Conservation (phyloP, 2,797 vertebrate genomes). For the Cercopithecus diana region DNA sequence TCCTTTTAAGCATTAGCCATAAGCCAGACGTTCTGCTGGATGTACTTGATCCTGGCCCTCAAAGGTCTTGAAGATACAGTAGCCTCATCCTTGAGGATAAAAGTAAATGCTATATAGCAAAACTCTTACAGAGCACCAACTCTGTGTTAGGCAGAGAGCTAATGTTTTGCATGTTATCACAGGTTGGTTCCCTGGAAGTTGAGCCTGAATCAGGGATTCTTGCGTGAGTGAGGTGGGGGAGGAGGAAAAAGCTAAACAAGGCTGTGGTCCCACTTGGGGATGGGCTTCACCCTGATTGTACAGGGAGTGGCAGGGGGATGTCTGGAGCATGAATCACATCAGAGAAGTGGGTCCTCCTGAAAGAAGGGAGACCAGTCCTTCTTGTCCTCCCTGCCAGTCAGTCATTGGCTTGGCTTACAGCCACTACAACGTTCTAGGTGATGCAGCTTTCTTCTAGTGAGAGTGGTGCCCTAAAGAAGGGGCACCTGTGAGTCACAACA, state of each 20-base stretch:
- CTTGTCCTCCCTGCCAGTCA: background rate
- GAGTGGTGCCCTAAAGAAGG: background rate
- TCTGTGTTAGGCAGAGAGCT: fast-evolving
- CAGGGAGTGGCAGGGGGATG: background rate
- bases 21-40: background rate
- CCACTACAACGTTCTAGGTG: background rate
- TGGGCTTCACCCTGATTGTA: background rate
- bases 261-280: background rate
- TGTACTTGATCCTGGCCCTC: background rate
- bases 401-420: background rate
- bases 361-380: background rate
- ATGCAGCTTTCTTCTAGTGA: background rate
- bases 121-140: background rate
- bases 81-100: background rate
- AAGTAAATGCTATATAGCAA: background rate
- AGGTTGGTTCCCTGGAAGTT: background rate
- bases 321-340: background rate
- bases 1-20: background rate
- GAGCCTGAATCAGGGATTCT: background rate
- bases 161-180: fast-evolving
- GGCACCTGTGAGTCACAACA: background rate
- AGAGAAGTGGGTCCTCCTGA: background rate
- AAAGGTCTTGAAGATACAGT: background rate
- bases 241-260: background rate
- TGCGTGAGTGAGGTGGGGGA: fast-evolving